Conservation (phyloP, 2,113 vertebrate species). For the Corynorhinus townsendii region DNA sequence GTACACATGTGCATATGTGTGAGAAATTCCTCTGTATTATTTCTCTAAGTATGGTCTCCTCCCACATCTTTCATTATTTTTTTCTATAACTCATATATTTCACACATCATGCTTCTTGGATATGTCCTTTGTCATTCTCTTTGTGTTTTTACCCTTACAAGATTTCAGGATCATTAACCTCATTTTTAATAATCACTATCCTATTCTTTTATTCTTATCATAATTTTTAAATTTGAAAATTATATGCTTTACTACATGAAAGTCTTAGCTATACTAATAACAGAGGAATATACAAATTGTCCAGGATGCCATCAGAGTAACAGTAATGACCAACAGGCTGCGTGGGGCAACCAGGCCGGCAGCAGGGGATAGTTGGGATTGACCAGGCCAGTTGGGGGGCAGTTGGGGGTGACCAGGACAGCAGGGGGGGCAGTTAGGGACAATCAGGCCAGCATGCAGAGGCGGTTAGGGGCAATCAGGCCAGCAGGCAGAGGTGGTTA, state of each 20-base stretch:
- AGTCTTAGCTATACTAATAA: neutral
- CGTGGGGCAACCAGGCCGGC: no score
- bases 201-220: neutral
- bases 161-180: neutral
- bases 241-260: neutral
- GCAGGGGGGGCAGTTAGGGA: no score
- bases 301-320: no score
- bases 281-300: no score
- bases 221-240: neutral
- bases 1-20: neutral
- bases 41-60: neutral
- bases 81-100: neutral
- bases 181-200: neutral
- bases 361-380: no score
- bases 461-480: no score
- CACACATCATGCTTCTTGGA: neutral
- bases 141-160: neutral
- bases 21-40: neutral
- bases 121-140: neutral
- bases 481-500: no score
- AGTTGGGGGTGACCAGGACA: no score
- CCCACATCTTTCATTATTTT: neutral
- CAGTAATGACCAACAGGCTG: no score
- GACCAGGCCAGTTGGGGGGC: no score
- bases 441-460: no score